Evolutionary conservation across 2,797 vertebrate species (phyloP), one percentile per base, ranked within the genome.

Genomic region (Rhabdomys pumilio): DNA sequence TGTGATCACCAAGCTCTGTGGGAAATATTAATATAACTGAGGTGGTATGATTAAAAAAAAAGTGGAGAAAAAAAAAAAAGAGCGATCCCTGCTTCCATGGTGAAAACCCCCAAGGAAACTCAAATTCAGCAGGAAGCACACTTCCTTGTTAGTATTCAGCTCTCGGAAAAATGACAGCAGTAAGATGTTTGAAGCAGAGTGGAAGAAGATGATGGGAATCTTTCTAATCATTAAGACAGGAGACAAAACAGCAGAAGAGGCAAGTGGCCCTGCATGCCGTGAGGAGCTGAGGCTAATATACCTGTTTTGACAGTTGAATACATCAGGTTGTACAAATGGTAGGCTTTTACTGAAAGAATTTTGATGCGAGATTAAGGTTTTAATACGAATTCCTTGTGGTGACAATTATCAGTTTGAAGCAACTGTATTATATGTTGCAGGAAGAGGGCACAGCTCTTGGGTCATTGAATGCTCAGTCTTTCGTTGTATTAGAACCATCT

Each of bases 301-400:
- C 98, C 97, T 96, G 79, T 94, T 97, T 94, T 98, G 98, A 98
- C 98, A 98, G 95, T 73, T 90, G 89, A 95, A 97, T 97, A 96
- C 96, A 94, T 80, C 84, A 79, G 88, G 94, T 79, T 97, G 97
- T 96, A 96, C 97, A 98, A 98, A 98, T 98, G 97, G 98, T 85
- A 97, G 97, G 97, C 97, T 98, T 98, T 98, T 98, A 97, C 98
- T n/a, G 89, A 95, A 97, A 98, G 96, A 97, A 97, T 98, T 98
- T 98, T 97, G 87, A 89, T 97, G 95, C 79, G 86, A 98, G 97
- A 98, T 97, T 98, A 98, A 97, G 96, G 95, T 98, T 98, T 98
- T 98, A 98, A 98, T 98, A 97, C 93, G 96, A 98, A 98, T 98
- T 97, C 95, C 91, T 98, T 97, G 97, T 98, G 95, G 93, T 96